These are phyloP conservation scores for Jordanella pulchra DNA, from an alignment of 2,797 vertebrate genomes.

Conservation along the genomic window DNA sequence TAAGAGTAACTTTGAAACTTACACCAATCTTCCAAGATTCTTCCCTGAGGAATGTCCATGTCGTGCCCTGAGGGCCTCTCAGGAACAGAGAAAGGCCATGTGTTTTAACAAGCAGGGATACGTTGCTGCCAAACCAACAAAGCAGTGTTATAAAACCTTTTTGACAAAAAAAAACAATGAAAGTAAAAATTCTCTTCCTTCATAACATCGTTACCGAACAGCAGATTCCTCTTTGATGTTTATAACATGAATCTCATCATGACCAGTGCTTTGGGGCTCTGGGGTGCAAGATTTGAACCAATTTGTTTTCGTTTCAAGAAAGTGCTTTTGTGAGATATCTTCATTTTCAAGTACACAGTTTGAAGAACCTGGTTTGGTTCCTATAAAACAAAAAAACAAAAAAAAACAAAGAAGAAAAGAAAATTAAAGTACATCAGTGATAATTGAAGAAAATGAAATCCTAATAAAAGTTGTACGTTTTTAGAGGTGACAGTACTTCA, in stretches of 20 bases:
- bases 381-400: conserved; percentile 59
- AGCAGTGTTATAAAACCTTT: not conserved
- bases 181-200: not conserved
- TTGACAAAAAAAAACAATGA: not conserved
- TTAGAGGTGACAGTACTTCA: not conserved
- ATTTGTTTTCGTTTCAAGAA: conserved; percentile 25
- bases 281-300: conserved; percentile 62
- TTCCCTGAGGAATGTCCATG: conserved; percentile 64
- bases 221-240: conserved; percentile 72
- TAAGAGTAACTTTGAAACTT: conserved; percentile 39
- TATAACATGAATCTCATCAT: conserved; percentile 73
- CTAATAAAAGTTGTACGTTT: not conserved
- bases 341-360: conserved; percentile 60
- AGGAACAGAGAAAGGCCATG: conserved; percentile 56
- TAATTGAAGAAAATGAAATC: not conserved
- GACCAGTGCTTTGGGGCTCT: not conserved
- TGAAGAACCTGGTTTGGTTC: conserved; percentile 48
- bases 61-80: conserved; percentile 75
- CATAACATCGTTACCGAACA: conserved; percentile 59
- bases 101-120: conserved; percentile 52
- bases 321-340: conserved; percentile 58
- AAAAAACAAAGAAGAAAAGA: no score
- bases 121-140: conserved; percentile 64
- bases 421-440: not conserved
- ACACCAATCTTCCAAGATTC: conserved; percentile 40